Conservation (phyloP, 2,888 invertebrate genomes). For the Drosophila algonquin region DNA sequence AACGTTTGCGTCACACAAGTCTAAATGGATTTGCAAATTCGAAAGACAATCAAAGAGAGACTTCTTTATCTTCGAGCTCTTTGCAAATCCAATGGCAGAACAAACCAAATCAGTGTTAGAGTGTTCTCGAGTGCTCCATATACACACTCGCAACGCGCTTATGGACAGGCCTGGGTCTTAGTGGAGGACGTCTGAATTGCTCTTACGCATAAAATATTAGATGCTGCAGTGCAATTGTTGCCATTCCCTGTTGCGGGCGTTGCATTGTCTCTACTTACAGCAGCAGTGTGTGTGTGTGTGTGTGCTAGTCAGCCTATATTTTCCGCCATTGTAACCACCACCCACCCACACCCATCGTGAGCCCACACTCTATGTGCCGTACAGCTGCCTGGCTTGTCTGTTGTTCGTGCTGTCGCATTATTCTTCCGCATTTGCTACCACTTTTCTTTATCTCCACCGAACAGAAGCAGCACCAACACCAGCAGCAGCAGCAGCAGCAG, state of each 20-base stretch:
- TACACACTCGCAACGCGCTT: slow-evolving; percentile 13
- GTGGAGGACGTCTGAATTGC: slow-evolving; percentile 39
- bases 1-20: slow-evolving; percentile 13
- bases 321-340: slow-evolving; percentile 66
- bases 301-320: slow-evolving; percentile 63
- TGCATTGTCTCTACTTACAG: slow-evolving; percentile 62
- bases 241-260: slow-evolving; percentile 69
- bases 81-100: slow-evolving; percentile 15
- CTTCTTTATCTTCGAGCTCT: background rate
- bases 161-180: slow-evolving; percentile 11
- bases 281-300: background rate
- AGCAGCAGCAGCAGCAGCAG: slow-evolving; percentile 26
- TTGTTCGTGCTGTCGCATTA: slow-evolving; percentile 80
- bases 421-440: slow-evolving; percentile 79
- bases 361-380: slow-evolving; percentile 15
- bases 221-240: slow-evolving; percentile 76
- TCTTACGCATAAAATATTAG: slow-evolving; percentile 79
- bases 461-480: slow-evolving; percentile 16
- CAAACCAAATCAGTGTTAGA: slow-evolving; percentile 5
- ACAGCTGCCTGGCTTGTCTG: slow-evolving; percentile 35
- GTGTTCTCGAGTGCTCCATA: slow-evolving; percentile 33
- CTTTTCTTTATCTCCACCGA: slow-evolving; percentile 74
- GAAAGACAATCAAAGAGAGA: slow-evolving; percentile 8
- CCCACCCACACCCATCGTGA: slow-evolving; percentile 23
- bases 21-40: slow-evolving; percentile 31